Evolutionary conservation across 2,113 vertebrate genomes (phyloP).

Genomic region (Protobothrops mucrosquamatus): DNA sequence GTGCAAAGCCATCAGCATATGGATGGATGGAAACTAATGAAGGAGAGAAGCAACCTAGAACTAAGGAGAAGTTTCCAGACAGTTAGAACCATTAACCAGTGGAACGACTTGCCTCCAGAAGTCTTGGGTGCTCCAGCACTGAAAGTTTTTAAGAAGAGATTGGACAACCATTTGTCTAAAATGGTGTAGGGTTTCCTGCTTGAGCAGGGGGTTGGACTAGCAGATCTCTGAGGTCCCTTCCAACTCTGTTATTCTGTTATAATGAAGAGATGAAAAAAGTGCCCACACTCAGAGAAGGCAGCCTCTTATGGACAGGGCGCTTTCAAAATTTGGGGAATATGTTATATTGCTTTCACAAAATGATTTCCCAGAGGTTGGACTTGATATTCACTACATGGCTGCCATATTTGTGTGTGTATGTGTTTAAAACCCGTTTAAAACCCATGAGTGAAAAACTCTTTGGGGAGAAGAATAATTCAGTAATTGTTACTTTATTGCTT

Average conservation of each 20-base stretch:
- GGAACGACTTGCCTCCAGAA: not conserved
- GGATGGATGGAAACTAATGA: not conserved
- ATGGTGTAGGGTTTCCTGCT: no score
- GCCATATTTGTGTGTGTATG: not conserved
- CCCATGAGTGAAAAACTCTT: not conserved
- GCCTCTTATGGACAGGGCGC: not conserved
- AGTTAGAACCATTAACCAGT: no score
- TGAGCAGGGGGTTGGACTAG: no score
- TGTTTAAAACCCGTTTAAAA: not conserved
- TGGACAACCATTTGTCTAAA: no score
- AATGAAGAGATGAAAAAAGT: not conserved
- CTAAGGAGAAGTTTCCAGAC: not conserved
- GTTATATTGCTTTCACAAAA: not conserved
- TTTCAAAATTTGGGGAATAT: not conserved
- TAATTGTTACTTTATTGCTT: not conserved
- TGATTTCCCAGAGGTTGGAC: not conserved
- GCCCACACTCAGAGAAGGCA: not conserved
- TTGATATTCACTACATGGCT: not conserved
- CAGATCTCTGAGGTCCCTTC: no score
- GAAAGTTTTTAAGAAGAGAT: no score
- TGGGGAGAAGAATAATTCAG: not conserved
- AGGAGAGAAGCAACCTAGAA: not conserved
- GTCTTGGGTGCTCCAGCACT: no score
- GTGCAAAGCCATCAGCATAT: not conserved
- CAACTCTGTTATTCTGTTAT: not conserved